A percentile compares a stretch with the other conserved stretches of the same genome.
Conservation (phyloP, 2,797 vertebrate genomes). For the Xiphorhynchus erythropygius region DNA sequence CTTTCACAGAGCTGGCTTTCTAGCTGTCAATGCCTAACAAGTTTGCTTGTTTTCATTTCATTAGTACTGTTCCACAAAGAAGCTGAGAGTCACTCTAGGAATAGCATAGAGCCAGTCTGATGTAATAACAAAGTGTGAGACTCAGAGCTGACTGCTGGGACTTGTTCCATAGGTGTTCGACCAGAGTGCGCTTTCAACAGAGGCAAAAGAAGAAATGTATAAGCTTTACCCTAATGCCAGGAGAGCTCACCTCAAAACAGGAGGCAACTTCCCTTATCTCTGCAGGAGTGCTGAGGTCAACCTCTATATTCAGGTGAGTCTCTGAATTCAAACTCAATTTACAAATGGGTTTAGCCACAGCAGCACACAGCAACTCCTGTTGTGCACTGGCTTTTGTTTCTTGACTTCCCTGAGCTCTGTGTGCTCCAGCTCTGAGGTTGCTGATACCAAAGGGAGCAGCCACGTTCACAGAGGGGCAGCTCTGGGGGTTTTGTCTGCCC, state of each 20-base stretch:
- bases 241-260: conserved; percentile 96
- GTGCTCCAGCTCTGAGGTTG: neutral
- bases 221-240: conserved; percentile 94
- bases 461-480: neutral
- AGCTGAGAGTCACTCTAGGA: neutral
- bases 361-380: neutral
- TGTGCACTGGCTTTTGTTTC: neutral
- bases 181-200: conserved; percentile 93
- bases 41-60: neutral
- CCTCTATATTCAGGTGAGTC: conserved; percentile 91
- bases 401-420: neutral
- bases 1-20: neutral
- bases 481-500: neutral
- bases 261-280: conserved; percentile 96
- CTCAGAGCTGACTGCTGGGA: neutral
- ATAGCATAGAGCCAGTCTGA: neutral
- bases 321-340: neutral
- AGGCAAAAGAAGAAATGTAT: conserved; percentile 99
- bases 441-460: neutral
- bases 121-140: neutral
- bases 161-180: conserved; percentile 88
- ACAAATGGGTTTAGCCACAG: accelerated
- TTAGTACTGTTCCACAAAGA: neutral
- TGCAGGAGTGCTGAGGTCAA: conserved; percentile 97
- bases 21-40: neutral